Base-by-base conservation (phyloP, 2,888 invertebrate species). In the Incurvaria masculella region DNA sequence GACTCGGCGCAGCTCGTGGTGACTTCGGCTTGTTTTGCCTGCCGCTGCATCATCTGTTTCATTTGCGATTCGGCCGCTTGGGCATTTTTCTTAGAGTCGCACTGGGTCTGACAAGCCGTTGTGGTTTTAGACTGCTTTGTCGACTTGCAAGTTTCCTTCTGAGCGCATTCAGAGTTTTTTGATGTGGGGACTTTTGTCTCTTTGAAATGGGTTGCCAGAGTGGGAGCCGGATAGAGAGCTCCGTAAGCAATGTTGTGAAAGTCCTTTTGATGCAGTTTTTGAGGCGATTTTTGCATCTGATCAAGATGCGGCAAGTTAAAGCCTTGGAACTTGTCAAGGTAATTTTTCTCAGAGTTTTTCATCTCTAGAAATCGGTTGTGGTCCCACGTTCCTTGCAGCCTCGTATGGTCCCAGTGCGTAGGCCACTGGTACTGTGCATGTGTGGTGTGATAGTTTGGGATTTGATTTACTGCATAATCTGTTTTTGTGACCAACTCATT, bases 391-490 rank as follows among this genome's bases (percentile, higher is more conserved):
- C 69, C 63, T 48, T 73, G 76, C 46, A 82, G 59, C 20, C 81
- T 62, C 8, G 75, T 61, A 18, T 73, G 72, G 54, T 83, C 82
- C 83, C 83, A 83, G 2, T 75, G 73, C 21, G 66, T 79, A 60
- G 86, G 84, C 79, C 85, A 85, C 57, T 81, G 81, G 56, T 86
- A 86, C 59, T 86, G 86, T 0, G 78, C 67, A 52, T 80, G 80
- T 1, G 82, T 79, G 43, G 84, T 80, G 59, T 85, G 84, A 58
- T 86, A 87, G 59, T 86, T 87, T 1, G 86, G 84, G 45, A 86
- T 79, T 56, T 86, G 84, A 65, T 86, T 86, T 66, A 81, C 79
- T 1, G 82, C 65, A 56, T 84, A 85, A 56, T 86, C 86, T 0
- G 85, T 75, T 59, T 82, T 82, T 0, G 81, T 78, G 16, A 82